Percentiles rank a stretch among this genome's conserved stretches.
These are phyloP conservation scores for Steatocranus sp. DNA, from an alignment of 2,797 vertebrate genomes.

Conservation along the genomic window DNA sequence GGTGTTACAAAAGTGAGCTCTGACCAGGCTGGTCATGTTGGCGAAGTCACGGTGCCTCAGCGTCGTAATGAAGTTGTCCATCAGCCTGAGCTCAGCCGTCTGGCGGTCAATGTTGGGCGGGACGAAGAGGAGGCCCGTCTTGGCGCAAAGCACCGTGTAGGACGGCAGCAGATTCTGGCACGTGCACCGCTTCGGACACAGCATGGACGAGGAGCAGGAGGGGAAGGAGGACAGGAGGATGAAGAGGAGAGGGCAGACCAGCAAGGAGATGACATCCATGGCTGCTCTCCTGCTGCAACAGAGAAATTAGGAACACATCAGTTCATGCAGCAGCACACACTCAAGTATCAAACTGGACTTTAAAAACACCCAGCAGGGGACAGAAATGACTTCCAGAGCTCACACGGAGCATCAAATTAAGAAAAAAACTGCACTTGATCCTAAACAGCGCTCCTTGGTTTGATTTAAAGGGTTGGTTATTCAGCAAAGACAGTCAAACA, in stretches of 20 bases:
- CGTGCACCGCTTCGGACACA: conserved; percentile 89
- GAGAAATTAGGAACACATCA: neutral
- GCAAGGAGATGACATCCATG: conserved; percentile 39
- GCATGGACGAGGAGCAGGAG: conserved; percentile 67
- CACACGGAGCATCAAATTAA: neutral
- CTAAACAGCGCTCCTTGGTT: neutral
- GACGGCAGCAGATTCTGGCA: conserved; percentile 90
- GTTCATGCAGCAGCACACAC: neutral
- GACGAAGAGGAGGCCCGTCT: conserved; percentile 88
- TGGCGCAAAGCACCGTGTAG: conserved; percentile 87
- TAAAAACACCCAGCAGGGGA: neutral
- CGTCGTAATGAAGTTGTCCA: conserved; percentile 91
- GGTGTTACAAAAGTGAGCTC: neutral
- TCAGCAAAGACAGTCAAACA: neutral
- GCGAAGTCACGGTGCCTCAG: conserved; percentile 86
- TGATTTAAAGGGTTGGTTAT: neutral
- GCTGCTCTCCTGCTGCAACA: conserved; percentile 12
- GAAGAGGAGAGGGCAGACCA: conserved; percentile 11
- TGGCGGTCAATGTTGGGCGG: conserved; percentile 87
- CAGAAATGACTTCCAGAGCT: neutral
- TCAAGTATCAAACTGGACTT: neutral
- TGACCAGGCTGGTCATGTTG: conserved; percentile 88
- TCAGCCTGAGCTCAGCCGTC: conserved; percentile 86
- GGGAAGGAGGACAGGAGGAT: conserved; percentile 35
- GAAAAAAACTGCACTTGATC: neutral